Percentiles rank a stretch among this genome's conserved stretches.
phyloP scores from a whole-genome alignment of 2,797 vertebrate genomes.

The Pteronotus mesoamericanus region DNA sequence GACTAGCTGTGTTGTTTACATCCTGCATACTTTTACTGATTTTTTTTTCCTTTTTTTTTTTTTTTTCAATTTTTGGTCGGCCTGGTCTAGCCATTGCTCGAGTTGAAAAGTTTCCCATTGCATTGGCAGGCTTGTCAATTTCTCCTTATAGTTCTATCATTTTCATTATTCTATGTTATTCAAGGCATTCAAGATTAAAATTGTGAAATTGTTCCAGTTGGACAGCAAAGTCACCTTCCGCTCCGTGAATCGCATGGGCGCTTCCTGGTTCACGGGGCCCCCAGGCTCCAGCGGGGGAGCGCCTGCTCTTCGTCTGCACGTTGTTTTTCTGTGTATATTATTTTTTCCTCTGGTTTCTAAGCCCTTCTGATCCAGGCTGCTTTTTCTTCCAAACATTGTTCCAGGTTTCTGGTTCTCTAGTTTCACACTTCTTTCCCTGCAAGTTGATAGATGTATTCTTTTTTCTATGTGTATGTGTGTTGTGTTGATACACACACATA shows the following conservation, averaged over 20 bases:
- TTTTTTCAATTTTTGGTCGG: neutral
- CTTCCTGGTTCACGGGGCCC: neutral
- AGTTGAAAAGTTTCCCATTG: neutral
- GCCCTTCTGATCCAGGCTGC: neutral
- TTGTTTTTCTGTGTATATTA: neutral
- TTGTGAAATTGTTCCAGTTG: neutral
- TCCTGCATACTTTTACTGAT: neutral
- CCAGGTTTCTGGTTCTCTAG: conserved; percentile 3
- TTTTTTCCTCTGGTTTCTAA: conserved; percentile 40
- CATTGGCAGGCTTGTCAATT: neutral
- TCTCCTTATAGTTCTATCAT: neutral
- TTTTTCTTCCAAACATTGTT: conserved; percentile 35
- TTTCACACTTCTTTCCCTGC: neutral
- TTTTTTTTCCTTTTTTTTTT: too few species aligned
- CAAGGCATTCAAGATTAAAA: neutral
- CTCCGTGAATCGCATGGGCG: neutral
- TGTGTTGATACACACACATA: neutral
- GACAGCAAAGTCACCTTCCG: neutral
- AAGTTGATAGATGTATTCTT: neutral
- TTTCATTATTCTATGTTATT: neutral
- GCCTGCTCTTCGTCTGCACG: neutral
- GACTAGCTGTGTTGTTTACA: neutral
- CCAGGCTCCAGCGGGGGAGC: neutral
- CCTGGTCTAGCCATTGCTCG: neutral
- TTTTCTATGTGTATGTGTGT: neutral